Conservation (phyloP, 2,113 vertebrate genomes). For the Chamaea fasciata region DNA sequence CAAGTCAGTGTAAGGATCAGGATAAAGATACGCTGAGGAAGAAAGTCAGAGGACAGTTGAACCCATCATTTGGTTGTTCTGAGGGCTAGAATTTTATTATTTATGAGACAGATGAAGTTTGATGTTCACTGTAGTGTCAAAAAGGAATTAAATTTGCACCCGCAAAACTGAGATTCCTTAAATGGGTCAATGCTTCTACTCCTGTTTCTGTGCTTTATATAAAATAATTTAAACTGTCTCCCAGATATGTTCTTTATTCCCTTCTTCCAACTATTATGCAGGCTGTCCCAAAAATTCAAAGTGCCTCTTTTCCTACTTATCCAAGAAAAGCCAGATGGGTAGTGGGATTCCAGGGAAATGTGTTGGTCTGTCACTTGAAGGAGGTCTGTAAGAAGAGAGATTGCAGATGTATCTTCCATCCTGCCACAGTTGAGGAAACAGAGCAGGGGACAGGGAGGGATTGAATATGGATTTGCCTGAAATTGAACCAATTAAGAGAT, state of each 20-base stretch:
- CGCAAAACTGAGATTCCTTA: neutral
- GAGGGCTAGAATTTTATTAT: neutral
- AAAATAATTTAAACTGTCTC: neutral
- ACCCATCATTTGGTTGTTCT: neutral
- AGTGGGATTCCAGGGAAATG: neutral
- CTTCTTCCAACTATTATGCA: neutral
- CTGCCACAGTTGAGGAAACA: neutral
- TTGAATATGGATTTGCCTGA: neutral
- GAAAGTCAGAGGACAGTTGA: neutral
- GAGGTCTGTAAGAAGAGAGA: neutral
- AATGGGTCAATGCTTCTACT: neutral
- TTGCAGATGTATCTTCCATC: neutral
- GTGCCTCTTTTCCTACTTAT: neutral
- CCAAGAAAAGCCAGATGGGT: neutral
- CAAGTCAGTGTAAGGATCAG: neutral
- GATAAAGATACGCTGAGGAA: neutral
- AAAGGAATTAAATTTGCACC: neutral
- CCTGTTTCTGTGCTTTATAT: neutral
- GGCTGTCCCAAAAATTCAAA: neutral
- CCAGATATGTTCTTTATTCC: neutral
- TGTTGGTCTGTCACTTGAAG: neutral
- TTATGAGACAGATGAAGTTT: neutral
- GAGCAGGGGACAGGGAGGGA: neutral
- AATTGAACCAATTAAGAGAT: neutral
- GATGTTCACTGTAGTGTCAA: neutral